Base-by-base conservation (phyloP, 2,113 vertebrate species). In the Ivindomyrus marchei region DNA sequence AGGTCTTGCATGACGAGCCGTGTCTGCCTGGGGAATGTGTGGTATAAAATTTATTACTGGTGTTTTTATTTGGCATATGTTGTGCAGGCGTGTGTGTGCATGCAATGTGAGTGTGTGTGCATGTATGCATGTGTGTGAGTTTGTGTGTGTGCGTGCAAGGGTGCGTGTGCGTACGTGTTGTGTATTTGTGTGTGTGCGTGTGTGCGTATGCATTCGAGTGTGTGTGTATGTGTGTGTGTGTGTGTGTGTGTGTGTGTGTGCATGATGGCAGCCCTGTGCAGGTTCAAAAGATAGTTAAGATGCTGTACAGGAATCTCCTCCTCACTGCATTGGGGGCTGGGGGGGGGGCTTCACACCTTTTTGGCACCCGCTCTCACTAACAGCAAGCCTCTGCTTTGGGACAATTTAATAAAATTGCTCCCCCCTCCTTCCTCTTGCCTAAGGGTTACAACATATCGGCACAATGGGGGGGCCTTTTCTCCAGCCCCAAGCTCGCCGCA, bases 371-470 rank as follows among this genome's bases (percentile, higher is more conserved):
- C 45, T 52, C 47, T 46, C 47, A n/a, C 49, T 52, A 50, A 50
- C n/a, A 52, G 85, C 47, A 87, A 52, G 49, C 46, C 15, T 36
- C 47, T 52, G 27, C 42, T 21, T 46, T 66, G 21, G 87, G 50
- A 62, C 47, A 46, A 58, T 21, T 45, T 46, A 88, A 42, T 88
- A 58, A 88, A 58, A 47, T 85, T 15, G 39, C 10, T 46, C 80
- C 27, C 49, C 47, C 83, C 50, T 7, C 50, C 19, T 62, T 88
- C 19, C 96, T 95, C 95, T 96, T 94, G 21, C 95, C 97, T 95
- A 93, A 94, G 96, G 96, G 95, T 62, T 97, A 95, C 95, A 96
- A 96, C 97, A 97, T 96, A 96, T 97, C 97, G 96, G 95, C 97
- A 96, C 97, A 94, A 93, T 95, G 92, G 97, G 97, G 96, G 96